Evolutionary conservation across 2,888 invertebrate genomes (phyloP), one percentile per base, ranked within the genome.

Genomic region (Masnerella sp.): DNA sequence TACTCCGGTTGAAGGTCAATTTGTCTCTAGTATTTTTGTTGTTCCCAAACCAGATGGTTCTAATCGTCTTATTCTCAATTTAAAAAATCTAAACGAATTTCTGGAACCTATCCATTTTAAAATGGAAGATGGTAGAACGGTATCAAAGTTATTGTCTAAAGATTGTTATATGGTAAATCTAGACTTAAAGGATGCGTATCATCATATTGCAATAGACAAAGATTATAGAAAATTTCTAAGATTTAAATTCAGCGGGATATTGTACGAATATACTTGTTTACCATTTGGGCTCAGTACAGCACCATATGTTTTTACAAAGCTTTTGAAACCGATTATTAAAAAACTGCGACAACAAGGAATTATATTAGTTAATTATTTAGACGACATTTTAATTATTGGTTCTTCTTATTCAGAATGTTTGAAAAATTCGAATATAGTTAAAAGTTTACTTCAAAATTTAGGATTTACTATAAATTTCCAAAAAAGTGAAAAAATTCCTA

Each of bases 381-480:
- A 79, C 17, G 76, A 77, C 64, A 45, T 79, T 36, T 25, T 77
- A 5, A 68, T 75, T 8, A 75, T 76, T 0, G 17, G 30, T 5
- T 73, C 62, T 7, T 72, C 56, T 1, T 28, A 28, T 42, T 2
- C 8, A 8, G 32, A 20, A 0, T 77, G 77, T 40, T 9, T 32
- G 8, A 42, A 20, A 15, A 67, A 74, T 47, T 30, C 74, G 9
- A 20, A 42, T 11, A 5, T 14, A 18, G 52, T 64, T 15, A 65
- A 59, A 3, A 20, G 52, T n/a, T 2, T 74, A 2, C 20, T 78
- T 3, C 43, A 75, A 25, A 1, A 42, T 2, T 2, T 80, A 5
- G 76, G 62, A 5, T 76, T 80, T 15, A 45, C 77, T 1, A 56
- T 77, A 36, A 80, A 77, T 42, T 32, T 40, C 9, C 1, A 54